These are phyloP conservation scores for Xestia rhomboidea DNA, from an alignment of 2,888 invertebrate genomes.

Conservation along the genomic window DNA sequence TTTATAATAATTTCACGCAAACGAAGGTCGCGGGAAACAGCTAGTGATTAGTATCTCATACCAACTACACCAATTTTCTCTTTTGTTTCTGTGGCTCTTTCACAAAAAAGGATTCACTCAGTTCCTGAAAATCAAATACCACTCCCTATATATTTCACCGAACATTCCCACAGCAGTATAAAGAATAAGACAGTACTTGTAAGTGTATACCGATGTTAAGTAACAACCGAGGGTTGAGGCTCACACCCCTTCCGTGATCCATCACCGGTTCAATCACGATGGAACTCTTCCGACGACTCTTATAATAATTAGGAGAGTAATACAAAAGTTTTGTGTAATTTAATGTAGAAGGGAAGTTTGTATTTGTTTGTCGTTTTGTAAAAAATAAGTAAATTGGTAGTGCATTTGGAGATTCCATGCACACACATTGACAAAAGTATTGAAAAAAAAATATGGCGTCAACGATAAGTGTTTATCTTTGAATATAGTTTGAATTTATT, in stretches of 20 bases:
- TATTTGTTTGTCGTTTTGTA: slow-evolving; percentile 4
- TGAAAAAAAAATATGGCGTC: not conserved
- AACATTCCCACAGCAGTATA: slow-evolving; percentile 9
- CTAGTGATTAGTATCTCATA: not conserved
- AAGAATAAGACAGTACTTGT: slow-evolving; percentile 47
- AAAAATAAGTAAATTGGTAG: not conserved
- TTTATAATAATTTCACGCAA: too few relatives aligned
- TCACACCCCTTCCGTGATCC: slow-evolving; percentile 79
- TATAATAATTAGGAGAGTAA: slow-evolving; percentile 65
- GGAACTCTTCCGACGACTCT: slow-evolving; percentile 65
- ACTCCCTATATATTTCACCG: not conserved
- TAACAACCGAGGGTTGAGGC: slow-evolving; percentile 58
- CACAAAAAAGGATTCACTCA: not conserved
- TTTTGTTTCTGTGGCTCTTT: not conserved
- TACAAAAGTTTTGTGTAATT: slow-evolving; percentile 55
- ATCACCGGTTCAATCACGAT: slow-evolving; percentile 78
- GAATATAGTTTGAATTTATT: not conserved
- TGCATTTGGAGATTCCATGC: not conserved
- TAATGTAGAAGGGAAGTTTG: slow-evolving; percentile 45
- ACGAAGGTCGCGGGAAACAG: too few relatives aligned
- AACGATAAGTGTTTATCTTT: not conserved
- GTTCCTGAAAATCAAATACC: not conserved
- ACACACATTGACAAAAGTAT: not conserved
- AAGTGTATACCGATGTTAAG: slow-evolving; percentile 65
- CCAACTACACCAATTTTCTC: not conserved